These are phyloP conservation scores for Propsilocerus akamusi DNA, from an alignment of 1,140 invertebrate species.

Conservation along the genomic window DNA sequence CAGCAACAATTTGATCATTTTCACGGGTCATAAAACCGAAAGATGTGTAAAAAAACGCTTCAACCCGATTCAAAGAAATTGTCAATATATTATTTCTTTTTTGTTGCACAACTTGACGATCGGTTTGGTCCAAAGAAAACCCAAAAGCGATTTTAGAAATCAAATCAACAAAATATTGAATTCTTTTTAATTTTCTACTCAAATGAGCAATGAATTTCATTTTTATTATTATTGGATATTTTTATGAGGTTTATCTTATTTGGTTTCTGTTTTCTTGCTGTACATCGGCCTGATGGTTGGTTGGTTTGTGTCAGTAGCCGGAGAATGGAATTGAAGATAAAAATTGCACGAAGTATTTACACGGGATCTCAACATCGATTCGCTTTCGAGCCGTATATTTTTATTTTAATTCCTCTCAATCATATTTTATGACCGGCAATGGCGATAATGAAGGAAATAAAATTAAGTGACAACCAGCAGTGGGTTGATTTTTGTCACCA, in stretches of 20 bases:
- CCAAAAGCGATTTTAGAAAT: not conserved
- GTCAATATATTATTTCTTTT: not conserved
- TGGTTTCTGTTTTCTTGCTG: too few species aligned
- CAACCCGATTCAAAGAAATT: not conserved
- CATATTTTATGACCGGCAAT: not conserved
- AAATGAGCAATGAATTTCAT: conserved; percentile 3
- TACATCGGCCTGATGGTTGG: too few species aligned
- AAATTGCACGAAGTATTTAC: too few species aligned
- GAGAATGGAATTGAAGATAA: too few species aligned
- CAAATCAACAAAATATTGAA: not conserved
- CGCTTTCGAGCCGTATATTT: not conserved
- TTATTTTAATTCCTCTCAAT: not conserved
- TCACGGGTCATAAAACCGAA: not conserved
- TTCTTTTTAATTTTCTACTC: conserved; percentile 3
- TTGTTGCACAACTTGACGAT: too few species aligned
- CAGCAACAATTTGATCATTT: not conserved
- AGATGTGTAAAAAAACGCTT: too few species aligned
- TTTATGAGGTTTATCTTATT: too few species aligned
- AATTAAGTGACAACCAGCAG: not conserved
- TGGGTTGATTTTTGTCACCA: not conserved
- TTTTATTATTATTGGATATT: conserved; percentile 2
- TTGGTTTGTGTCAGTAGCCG: too few species aligned
- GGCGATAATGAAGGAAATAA: not conserved
- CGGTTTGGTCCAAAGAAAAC: too few species aligned
- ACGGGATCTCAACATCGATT: too few species aligned